Conservation (phyloP, 2,888 invertebrate species). For the Cylindroiulus punctatus region DNA sequence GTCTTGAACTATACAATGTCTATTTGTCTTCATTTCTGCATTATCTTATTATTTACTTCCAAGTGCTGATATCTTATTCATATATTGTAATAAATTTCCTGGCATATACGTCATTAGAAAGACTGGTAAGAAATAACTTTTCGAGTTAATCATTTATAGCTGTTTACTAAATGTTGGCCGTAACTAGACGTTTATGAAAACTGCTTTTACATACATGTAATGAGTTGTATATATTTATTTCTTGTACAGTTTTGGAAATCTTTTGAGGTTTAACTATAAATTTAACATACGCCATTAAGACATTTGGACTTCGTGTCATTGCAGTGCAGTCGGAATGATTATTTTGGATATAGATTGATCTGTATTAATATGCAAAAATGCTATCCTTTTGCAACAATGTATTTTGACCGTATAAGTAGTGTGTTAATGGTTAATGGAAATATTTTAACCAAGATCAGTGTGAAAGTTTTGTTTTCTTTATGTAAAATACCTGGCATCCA, state of each 20-base stretch:
- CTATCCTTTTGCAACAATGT: no score
- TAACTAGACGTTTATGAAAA: not conserved
- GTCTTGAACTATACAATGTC: not conserved
- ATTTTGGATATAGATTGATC: no score
- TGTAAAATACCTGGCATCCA: not conserved
- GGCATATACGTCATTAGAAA: not conserved
- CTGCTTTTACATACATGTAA: not conserved
- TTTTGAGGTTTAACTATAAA: not conserved
- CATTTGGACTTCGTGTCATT: no score
- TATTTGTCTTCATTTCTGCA: slow-evolving; percentile 31
- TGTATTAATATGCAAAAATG: no score
- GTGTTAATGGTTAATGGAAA: not conserved
- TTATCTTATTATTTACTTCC: slow-evolving; percentile 31
- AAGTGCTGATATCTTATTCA: slow-evolving; percentile 28
- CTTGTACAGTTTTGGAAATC: not conserved
- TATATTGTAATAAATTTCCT: slow-evolving; percentile 4
- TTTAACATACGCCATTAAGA: no score
- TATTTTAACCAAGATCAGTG: not conserved
- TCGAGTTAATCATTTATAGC: not conserved
- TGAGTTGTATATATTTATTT: not conserved
- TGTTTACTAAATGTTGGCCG: not conserved
- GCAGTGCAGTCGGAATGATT: no score
- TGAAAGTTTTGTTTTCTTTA: not conserved
- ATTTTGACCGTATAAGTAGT: not conserved
- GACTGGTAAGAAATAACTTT: not conserved